These are phyloP conservation scores for Odontomyia ornata DNA, from an alignment of 2,888 invertebrate species.

Conservation along the genomic window DNA sequence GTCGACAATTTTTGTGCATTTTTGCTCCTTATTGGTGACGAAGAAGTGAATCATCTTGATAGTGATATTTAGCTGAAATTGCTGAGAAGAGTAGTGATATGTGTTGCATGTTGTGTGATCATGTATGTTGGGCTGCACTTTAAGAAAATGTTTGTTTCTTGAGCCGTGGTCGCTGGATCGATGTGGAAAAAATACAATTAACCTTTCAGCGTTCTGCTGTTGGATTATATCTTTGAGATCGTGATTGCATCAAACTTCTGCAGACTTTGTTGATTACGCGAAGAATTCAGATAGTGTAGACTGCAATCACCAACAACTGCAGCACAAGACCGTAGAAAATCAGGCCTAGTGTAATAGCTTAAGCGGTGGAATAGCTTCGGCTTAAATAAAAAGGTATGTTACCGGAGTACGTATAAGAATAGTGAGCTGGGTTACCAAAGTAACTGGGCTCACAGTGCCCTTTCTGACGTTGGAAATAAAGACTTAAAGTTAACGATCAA, in stretches of 20 bases:
- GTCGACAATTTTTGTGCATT: not conserved
- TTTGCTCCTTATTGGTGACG: not conserved
- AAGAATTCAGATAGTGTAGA: conserved; percentile 19
- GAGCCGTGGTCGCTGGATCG: not conserved
- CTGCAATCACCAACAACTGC: conserved; percentile 17
- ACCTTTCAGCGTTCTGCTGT: conserved; percentile 20
- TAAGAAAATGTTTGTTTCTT: not conserved
- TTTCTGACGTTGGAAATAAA: too few relatives aligned
- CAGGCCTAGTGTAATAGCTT: not conserved
- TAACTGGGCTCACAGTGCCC: not conserved
- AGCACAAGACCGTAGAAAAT: not conserved
- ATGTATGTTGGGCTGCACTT: not conserved
- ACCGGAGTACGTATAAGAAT: not conserved
- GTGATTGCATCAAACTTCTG: conserved; percentile 34
- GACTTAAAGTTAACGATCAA: too few relatives aligned
- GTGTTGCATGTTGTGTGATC: not conserved
- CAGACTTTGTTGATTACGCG: conserved; percentile 33
- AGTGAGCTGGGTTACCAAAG: not conserved
- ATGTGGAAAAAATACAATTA: conserved; percentile 31
- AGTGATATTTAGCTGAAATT: not conserved
- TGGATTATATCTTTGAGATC: conserved; percentile 31
- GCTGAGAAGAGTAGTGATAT: not conserved
- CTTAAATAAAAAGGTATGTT: conserved; percentile 25
- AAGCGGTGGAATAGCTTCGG: not conserved
- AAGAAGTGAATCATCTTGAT: not conserved